Base-by-base conservation (phyloP, 2,888 invertebrate species). In the Drosophila macrospina region DNA sequence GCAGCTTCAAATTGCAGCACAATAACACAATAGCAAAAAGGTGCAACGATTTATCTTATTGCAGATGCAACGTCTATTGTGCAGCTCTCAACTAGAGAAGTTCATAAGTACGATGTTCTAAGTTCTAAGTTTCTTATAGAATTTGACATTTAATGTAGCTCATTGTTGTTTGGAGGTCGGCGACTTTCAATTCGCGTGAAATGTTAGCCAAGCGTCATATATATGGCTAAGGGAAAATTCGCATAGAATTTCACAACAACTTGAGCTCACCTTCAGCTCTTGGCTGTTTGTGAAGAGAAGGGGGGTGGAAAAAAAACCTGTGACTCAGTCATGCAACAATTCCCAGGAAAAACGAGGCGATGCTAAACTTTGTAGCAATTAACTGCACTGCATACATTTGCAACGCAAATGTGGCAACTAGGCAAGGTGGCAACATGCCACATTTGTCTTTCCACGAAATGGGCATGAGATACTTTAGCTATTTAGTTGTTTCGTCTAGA, bases 261-360 rank as follows among this genome's bases (percentile, higher is more conserved):
- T 42, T 74, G 76, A 74, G 74, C 76, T 74, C 75, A 74, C 70
- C 56, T 56, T 36, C 45, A 5, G 39, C 24, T 26, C 7, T 28
- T 28, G 20, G n/a, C n/a, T n/a, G n/a, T n/a, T 20, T 20, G 20
- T 20, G 20, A 20, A 3, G 20, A 20, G 20, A 20, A 20, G 20
- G 20, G n/a, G 6, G n/a, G 1, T 24, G 8, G 13, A 13, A 45
- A 11, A 13, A 39, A 61, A 48, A 41, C 32, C 28, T 60, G 63
- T 86, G 81, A 81, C 59, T 81, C 78, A 81, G 71, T 47, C 67
- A 69, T 83, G 84, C 81, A 69, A 80, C 84, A 71, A 71, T 63
- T 80, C 64, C 34, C 55, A 41, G 70, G 66, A 80, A 75, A 69
- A 45, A 45, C 37, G 28, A 4, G 11, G 16, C 41, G 30, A 28